These are phyloP conservation scores for Atherix ibis DNA, from an alignment of 2,888 invertebrate genomes.

Conservation along the genomic window DNA sequence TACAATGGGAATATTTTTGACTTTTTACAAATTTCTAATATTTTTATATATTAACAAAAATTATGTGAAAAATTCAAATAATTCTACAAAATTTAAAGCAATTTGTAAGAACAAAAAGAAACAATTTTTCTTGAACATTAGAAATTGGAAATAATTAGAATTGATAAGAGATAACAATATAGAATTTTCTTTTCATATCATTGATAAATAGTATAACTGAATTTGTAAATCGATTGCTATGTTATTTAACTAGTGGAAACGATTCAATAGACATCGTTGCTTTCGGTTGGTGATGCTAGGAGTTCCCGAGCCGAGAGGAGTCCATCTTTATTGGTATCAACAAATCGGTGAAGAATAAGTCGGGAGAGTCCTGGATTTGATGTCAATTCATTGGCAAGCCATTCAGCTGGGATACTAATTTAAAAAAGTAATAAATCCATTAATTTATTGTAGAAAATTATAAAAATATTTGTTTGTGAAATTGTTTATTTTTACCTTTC, in stretches of 20 bases:
- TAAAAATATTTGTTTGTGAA: background rate
- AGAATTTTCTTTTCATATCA: no score
- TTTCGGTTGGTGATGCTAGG: conserved; percentile 10
- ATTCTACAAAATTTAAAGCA: no score
- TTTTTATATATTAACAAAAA: no score
- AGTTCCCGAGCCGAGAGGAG: conserved; percentile 14
- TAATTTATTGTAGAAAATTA: background rate
- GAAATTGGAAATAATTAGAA: no score
- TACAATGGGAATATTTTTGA: no score
- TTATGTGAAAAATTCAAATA: no score
- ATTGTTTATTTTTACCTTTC: conserved; percentile 11
- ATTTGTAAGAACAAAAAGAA: no score
- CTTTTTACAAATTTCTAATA: no score
- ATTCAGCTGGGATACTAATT: conserved; percentile 16
- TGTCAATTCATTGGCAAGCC: conserved; percentile 15
- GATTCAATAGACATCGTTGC: conserved; percentile 8
- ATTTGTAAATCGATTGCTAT: background rate
- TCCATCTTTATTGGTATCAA: conserved; percentile 17
- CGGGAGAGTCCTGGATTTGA: conserved; percentile 14
- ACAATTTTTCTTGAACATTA: no score
- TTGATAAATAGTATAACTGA: background rate
- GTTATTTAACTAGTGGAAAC: background rate
- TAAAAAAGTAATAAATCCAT: background rate
- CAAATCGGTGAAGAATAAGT: conserved; percentile 16
- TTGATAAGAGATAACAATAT: no score